Percentiles rank a stretch among this genome's conserved stretches.
Evolutionary conservation across 2,888 invertebrate species (phyloP).

Genomic region (Taenaris catops): DNA sequence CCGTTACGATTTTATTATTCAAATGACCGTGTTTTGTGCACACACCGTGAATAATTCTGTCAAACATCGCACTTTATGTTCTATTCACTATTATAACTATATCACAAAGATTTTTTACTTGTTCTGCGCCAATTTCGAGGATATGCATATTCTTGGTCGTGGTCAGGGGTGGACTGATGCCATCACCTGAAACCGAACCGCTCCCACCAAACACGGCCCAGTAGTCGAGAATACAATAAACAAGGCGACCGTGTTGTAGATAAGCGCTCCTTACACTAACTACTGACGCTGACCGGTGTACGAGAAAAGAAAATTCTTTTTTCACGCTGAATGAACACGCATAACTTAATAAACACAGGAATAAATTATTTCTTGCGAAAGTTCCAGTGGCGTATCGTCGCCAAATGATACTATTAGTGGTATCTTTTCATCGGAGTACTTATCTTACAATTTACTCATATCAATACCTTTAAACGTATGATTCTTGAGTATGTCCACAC

Average conservation of each 20-base stretch:
- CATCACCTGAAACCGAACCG: slow-evolving; percentile 38
- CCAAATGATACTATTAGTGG: slow-evolving; percentile 45
- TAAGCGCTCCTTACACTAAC: slow-evolving; percentile 58
- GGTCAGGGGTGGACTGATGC: slow-evolving; percentile 39
- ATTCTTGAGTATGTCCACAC: too few species aligned
- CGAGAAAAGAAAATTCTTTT: slow-evolving; percentile 72
- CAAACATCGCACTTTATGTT: slow-evolving; percentile 16
- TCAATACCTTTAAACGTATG: too few species aligned
- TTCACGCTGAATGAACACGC: slow-evolving; percentile 73
- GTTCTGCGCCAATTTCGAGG: slow-evolving; percentile 72
- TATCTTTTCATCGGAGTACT: too few species aligned
- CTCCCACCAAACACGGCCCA: slow-evolving; percentile 25
- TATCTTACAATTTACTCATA: too few species aligned
- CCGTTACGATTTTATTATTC: slow-evolving; percentile 5
- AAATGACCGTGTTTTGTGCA: slow-evolving; percentile 1
- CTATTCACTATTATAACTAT: slow-evolving; percentile 14
- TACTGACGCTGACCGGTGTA: slow-evolving; percentile 31
- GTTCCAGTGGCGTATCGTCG: slow-evolving; percentile 49
- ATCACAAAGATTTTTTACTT: slow-evolving; percentile 47
- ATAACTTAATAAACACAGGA: slow-evolving; percentile 70
- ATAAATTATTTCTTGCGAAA: slow-evolving; percentile 72
- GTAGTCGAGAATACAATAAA: slow-evolving; percentile 24
- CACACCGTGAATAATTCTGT: slow-evolving; percentile 4
- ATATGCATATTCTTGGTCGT: slow-evolving; percentile 62
- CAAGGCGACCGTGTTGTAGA: slow-evolving; percentile 51